Conservation (phyloP, 1,140 invertebrate species). For the Sinella curviseta region DNA sequence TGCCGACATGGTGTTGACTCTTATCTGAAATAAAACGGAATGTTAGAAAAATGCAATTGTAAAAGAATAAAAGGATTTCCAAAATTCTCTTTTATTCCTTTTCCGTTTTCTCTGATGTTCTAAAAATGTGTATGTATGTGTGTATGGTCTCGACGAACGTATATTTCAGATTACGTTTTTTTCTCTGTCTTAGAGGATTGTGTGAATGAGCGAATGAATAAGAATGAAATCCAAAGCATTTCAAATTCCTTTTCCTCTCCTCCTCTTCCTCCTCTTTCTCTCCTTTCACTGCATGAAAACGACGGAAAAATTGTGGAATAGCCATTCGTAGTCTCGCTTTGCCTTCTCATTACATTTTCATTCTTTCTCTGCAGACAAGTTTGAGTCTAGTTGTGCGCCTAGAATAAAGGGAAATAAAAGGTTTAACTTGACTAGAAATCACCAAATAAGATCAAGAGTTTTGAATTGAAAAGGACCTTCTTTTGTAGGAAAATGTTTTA, state of each 20-base stretch:
- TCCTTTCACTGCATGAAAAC: not conserved
- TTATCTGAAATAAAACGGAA: not conserved
- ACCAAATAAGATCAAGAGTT: not conserved
- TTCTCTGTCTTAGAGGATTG: not conserved
- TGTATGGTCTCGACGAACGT: not conserved
- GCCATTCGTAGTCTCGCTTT: not conserved
- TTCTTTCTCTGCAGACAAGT: not conserved
- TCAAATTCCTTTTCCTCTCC: not conserved
- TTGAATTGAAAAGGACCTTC: not conserved
- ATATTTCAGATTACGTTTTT: not conserved
- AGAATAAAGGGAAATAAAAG: too few species aligned
- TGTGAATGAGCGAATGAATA: constrained; percentile 12
- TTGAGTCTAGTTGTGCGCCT: too few species aligned
- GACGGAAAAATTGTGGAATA: not conserved
- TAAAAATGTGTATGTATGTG: not conserved
- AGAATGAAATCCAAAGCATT: constrained; percentile 11
- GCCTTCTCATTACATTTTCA: not conserved
- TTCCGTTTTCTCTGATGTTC: constrained; percentile 27
- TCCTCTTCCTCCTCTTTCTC: too few species aligned
- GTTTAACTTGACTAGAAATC: not conserved
- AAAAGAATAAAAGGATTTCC: constrained; percentile 39
- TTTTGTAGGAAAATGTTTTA: constrained; percentile 9
- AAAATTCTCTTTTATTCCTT: constrained; percentile 43
- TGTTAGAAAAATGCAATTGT: constrained; percentile 15
- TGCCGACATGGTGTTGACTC: not conserved